These are phyloP conservation scores for Diphyllodes magnificus DNA, from an alignment of 2,113 vertebrate species.

Conservation along the genomic window DNA sequence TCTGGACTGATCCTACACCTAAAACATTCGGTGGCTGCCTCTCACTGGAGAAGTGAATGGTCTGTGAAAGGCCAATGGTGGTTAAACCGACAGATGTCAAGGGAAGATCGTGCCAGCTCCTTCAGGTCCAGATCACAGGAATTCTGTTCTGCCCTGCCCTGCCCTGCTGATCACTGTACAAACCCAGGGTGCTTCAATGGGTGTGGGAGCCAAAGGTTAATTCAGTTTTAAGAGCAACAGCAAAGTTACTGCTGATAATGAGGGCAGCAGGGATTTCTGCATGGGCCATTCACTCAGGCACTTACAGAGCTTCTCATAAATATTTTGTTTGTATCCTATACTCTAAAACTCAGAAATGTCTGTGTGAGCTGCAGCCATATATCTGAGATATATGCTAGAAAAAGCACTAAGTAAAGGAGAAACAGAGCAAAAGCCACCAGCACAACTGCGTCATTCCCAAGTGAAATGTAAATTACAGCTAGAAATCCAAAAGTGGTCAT, in stretches of 20 bases:
- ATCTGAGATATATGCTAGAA: background rate
- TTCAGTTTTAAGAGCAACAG: background rate
- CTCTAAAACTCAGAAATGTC: background rate
- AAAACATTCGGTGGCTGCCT: background rate
- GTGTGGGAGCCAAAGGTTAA: background rate
- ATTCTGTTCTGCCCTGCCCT: background rate
- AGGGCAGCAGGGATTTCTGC: background rate
- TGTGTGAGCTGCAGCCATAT: background rate
- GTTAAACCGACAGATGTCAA: background rate
- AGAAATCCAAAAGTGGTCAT: background rate
- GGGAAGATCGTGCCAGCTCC: background rate
- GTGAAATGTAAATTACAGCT: background rate
- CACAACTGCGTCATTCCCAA: background rate
- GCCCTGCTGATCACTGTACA: background rate
- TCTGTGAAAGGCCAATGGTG: background rate
- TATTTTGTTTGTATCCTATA: background rate
- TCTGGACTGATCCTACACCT: background rate
- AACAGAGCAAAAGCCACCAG: background rate
- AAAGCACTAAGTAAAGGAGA: background rate
- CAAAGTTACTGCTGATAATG: background rate
- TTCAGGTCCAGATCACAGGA: background rate
- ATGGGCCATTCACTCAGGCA: background rate
- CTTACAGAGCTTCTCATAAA: background rate
- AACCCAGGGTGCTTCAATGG: background rate
- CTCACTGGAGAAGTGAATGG: background rate